Conservation (phyloP, 37 sponge, comb jelly and placozoan species). For the Axinella damicornis region DNA sequence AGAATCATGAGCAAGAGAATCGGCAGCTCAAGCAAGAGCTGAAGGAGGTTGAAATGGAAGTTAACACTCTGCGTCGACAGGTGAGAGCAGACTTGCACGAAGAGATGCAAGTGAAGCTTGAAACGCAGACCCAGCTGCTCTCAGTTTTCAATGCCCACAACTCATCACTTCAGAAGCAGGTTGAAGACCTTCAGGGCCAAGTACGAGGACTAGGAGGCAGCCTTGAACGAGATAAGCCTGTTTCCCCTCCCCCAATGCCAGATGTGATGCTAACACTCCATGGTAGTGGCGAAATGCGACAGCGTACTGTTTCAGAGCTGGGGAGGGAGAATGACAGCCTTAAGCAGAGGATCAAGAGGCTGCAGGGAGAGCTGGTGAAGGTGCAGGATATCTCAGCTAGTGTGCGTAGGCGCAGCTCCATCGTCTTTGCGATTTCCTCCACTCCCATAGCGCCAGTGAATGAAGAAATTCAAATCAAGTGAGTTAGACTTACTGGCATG, state of each 20-base stretch:
- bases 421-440: constrained; percentile 30
- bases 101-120: constrained; percentile 57
- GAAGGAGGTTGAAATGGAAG: constrained; percentile 61
- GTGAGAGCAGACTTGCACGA: constrained; percentile 49
- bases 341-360: constrained; percentile 8
- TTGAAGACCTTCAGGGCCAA: constrained; percentile 29
- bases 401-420: constrained; percentile 43
- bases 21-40: constrained; percentile 53
- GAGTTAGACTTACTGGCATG: background rate
- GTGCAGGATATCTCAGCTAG: constrained; percentile 23
- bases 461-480: constrained; percentile 52
- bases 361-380: constrained; percentile 29
- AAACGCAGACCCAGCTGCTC: constrained; percentile 68
- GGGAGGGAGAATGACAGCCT: constrained; percentile 22
- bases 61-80: constrained; percentile 40
- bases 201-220: constrained; percentile 34
- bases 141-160: constrained; percentile 73
- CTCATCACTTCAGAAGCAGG: constrained; percentile 61
- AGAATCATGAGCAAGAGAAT: constrained; percentile 25
- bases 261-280: background rate
- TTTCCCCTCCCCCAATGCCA: constrained; percentile 68
- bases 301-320: constrained; percentile 11
- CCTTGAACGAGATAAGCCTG: constrained; percentile 37
- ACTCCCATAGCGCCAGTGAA: constrained; percentile 25
- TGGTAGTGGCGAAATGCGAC: background rate